phyloP scores from a whole-genome alignment of 2,797 vertebrate genomes.

The Ctenopoma kingsleyae region DNA sequence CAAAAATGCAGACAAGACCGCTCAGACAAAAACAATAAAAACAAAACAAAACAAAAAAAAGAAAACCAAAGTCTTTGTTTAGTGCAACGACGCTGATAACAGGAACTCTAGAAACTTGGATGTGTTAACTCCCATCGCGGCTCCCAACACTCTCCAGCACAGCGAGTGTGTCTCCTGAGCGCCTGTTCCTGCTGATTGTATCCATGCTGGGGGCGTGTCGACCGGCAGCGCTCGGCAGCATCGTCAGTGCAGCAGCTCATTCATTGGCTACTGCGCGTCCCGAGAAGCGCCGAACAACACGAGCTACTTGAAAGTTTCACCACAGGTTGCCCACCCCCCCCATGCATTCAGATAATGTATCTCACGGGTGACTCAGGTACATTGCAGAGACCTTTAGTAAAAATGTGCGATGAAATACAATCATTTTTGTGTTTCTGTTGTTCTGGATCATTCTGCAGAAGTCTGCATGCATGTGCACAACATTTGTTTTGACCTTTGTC shows the following conservation, averaged over 20 bases:
- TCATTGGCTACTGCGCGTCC: constrained; percentile 82
- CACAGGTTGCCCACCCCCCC: constrained; percentile 56
- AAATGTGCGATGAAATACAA: not conserved
- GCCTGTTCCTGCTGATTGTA: constrained; percentile 84
- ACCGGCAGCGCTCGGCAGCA: constrained; percentile 85
- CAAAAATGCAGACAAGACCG: constrained; percentile 58
- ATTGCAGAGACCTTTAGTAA: constrained; percentile 7
- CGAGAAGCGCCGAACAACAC: constrained; percentile 68
- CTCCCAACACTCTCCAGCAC: constrained; percentile 81
- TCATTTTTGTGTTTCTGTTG: too few species aligned
- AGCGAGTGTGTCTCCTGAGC: constrained; percentile 84
- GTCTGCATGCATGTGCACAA: not conserved
- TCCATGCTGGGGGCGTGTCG: constrained; percentile 91
- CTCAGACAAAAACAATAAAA: constrained; percentile 2
- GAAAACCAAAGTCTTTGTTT: constrained; percentile 59
- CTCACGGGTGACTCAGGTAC: constrained; percentile 11
- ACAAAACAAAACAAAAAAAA: not conserved
- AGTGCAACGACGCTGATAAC: constrained; percentile 65
- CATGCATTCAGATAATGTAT: constrained; percentile 53
- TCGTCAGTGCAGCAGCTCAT: constrained; percentile 81
- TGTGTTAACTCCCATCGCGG: constrained; percentile 85
- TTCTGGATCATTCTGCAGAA: too few species aligned
- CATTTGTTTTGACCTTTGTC: too few species aligned
- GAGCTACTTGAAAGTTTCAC: constrained; percentile 71
- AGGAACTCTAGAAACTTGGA: constrained; percentile 80